Evolutionary conservation across 92 coral and sea anemone species (phyloP), one percentile per base, ranked within the genome.

Genomic region (Blastomussa wellsi): DNA sequence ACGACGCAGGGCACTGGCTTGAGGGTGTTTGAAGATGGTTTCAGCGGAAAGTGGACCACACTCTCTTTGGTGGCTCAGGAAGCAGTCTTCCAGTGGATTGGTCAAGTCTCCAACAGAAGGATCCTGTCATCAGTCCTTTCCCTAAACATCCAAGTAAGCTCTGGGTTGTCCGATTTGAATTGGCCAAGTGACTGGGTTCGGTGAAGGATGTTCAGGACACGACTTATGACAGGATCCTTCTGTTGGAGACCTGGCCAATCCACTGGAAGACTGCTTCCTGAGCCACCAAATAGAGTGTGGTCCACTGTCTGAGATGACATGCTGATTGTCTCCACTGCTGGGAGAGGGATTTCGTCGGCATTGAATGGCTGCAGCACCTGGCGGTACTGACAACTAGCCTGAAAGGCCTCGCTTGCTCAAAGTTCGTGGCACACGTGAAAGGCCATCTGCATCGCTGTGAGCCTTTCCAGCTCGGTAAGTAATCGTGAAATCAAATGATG

Each of bases 401-500:
- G 81, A 79, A 90, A 73, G 41, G 52, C 88, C 62, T 72, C 93
- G 36, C 41, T 37, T 72, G 90, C 35, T 66, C 90, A 87, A 32
- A 57, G 59, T 44, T 8, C 31, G 76, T 42, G 90, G 90, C 60
- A 90, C 29, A 32, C 90, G 64, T 4, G 93, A 90, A 19, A 86
- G 73, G 28, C 90, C 93, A 77, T 90, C 88, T 12, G 87, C 80
- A 77, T 81, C 90, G 17, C 85, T 76, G 32, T 82, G 44, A 10
- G 72, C 36, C 72, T 49, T 83, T 75, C 88, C 90, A 26, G 83
- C 74, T 20, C 93, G 86, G 64, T 90, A 90, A 8, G 81, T 80
- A 48, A 86, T 90, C 6, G 90, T 82, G 36, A 90, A 90, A 31
- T 90, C 93, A 53, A 82, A 90, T 15, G 86, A 49, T 29, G 90